Base-by-base conservation (phyloP, 2,888 invertebrate species). In the Andricus curvator region DNA sequence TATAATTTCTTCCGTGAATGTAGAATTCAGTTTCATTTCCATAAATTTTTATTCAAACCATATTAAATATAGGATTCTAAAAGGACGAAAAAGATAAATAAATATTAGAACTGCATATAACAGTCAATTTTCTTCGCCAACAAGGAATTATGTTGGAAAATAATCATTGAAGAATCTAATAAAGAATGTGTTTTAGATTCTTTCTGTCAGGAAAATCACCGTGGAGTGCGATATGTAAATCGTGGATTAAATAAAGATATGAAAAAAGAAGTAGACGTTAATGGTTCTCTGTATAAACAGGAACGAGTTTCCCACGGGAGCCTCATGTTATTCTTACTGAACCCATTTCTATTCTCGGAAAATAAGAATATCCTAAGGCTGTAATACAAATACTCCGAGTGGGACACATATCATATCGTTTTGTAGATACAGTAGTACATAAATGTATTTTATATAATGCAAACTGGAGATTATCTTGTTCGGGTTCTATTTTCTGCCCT, bases 321-420 rank as follows among this genome's bases (percentile, higher is more conserved):
- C 48, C 51, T 70, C 70, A 48, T 70, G 70, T 70, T 70, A 70
- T 70, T 70, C 51, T 51, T 70, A 51, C 70, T 13, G 48, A 70
- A 17, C 48, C 70, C 70, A 51, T 70, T 70, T 70, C 70, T 70
- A 70, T 70, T 70, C 70, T 48, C 9, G 17, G 51, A 70, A 70
- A 70, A 70, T 70, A 70, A 70, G 70, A 51, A 70, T 70, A 70
- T 70, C 70, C 70, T 70, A 51, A 70, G 70, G 70, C 70, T 70
- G 70, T 51, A 70, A 70, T 51, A 70, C 51, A 70, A 51, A 70
- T 70, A 29, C 70, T 20, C 51, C 20, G 9, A 29, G 11, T 51
- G 15, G 51, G 51, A 29, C 48, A 51, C 51, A 70, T 29, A 70
- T 70, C 70, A 70, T 70, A 51, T 70, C 20, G 70, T 70, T 33